Conservation (phyloP, 1,140 invertebrate species). For the Maconellicoccus hirsutus region DNA sequence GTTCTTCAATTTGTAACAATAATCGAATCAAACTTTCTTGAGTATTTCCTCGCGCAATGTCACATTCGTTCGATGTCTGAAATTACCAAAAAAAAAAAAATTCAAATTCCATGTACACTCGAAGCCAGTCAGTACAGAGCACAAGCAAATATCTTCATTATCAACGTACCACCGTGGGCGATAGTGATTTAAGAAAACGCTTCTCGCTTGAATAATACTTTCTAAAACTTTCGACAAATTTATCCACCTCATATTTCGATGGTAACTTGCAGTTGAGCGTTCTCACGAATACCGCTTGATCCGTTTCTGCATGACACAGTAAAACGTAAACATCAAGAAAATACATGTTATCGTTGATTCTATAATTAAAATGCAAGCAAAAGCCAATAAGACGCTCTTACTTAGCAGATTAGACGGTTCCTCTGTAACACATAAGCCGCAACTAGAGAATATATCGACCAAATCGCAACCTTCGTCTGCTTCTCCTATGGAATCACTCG, state of each 20-base stretch:
- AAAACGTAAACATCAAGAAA: not conserved
- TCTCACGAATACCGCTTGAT: conserved; percentile 12
- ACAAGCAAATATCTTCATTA: not conserved
- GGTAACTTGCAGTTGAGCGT: not conserved
- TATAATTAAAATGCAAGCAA: not conserved
- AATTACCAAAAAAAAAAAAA: not conserved
- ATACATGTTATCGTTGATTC: too few species aligned
- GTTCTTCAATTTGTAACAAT: conserved; percentile 27
- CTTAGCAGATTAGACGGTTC: not conserved
- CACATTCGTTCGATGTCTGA: conserved; percentile 1
- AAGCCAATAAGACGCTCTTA: not conserved
- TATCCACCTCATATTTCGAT: not conserved
- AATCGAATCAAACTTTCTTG: conserved; percentile 28
- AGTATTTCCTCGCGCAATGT: not conserved
- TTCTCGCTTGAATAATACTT: not conserved
- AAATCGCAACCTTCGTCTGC: not conserved
- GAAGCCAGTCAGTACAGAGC: not conserved
- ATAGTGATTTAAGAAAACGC: not conserved
- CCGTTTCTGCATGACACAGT: not conserved
- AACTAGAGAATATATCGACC: not conserved
- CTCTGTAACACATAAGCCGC: not conserved
- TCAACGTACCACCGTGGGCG: not conserved
- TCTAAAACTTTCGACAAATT: not conserved
- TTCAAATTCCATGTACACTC: not conserved
- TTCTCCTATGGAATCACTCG: not conserved